Base-by-base conservation (phyloP, 2,888 invertebrate species). In the Spodoptera exigua region DNA sequence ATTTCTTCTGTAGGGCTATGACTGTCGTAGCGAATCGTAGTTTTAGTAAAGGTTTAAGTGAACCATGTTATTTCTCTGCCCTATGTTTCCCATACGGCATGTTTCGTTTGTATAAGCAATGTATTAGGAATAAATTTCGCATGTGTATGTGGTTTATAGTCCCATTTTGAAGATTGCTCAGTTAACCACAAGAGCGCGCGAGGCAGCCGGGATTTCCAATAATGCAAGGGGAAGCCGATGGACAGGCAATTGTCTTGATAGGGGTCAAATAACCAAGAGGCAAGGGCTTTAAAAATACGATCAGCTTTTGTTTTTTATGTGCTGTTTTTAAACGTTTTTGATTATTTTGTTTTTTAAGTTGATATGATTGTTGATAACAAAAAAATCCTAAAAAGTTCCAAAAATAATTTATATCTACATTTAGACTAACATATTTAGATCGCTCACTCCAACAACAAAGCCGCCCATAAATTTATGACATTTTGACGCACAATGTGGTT, bases 191-290 rank as follows among this genome's bases (percentile, higher is more conserved):
- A 86, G 76, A 80, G 80, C 68, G 59, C 64, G 49, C 59, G 77
- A 81, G 82, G 78, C 78, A 80, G 78, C 76, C 76, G 84, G 85
- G 86, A 88, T 88, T 89, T 86, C 89, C 87, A 88, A 89, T 88
- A 86, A 83, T 69, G 77, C 74, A 52, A 83, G 88, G 89, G 90
- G 87, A 85, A 79, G 82, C 78, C 86, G 88, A 90, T 89, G 83
- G 81, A 80, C 82, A 79, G 66, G 79, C 82, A 80, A 83, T 89
- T 84, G 83, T 86, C 82, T 85, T 86, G 90, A 88, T 89, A 87
- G 87, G 88, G 90, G 89, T 90, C 86, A 89, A 90, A 86, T 86
- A 87, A 85, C 83, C 76, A 82, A 80, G 81, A 79, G 78, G 76
- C 67, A 73, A 79, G 81, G 81, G 76, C 55, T 69, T 59, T 61